Evolutionary conservation across 1,140 invertebrate genomes (phyloP), one percentile per base, ranked within the genome.

Genomic region (Achroia grisella): DNA sequence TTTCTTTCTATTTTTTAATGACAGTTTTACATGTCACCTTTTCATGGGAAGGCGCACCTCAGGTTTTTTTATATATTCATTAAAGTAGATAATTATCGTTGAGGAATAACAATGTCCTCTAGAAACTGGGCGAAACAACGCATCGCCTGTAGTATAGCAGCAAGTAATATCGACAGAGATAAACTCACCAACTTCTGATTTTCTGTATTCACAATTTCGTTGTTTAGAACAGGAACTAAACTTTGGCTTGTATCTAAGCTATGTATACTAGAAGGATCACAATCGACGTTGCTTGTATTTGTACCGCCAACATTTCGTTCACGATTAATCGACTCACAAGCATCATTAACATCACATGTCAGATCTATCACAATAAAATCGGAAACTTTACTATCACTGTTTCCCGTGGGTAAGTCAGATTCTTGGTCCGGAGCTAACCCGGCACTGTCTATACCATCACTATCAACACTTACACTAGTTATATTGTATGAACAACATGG

Each of bases 311-410:
- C 45, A 30, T 52, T 54, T 34, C 50, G 47, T 36, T 49, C 42
- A 14, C 41, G 29, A 27, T 48, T 47, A 50, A 36, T 62, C 9
- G 60, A 56, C 48, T 62, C 61, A 40, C 62, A 51, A 36, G 51
- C 48, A 58, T 73, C 55, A 27, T 70, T 52, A 44, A 73, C 66
- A 63, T 79, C 70, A 67, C 71, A 72, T 67, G 71, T 69, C 65
- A 81, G 50, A 60, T 82, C 79, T 77, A 84, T 84, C 65, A 84
- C 76, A 77, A 80, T 72, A 58, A 68, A 83, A 43, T 81, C 74
- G 6, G 70, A 54, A 35, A 56, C 34, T 33, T 51, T 54, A 11
- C 52, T 54, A 58, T 64, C 64, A 55, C 48, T 37, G 29, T 48
- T 43, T 30, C 33, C 51, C 3, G 50, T 48, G 10, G 51, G 13